Percentiles rank a stretch among this genome's conserved stretches.
These are phyloP conservation scores for Choreutis nemorana DNA, from an alignment of 2,888 invertebrate species.

Conservation along the genomic window DNA sequence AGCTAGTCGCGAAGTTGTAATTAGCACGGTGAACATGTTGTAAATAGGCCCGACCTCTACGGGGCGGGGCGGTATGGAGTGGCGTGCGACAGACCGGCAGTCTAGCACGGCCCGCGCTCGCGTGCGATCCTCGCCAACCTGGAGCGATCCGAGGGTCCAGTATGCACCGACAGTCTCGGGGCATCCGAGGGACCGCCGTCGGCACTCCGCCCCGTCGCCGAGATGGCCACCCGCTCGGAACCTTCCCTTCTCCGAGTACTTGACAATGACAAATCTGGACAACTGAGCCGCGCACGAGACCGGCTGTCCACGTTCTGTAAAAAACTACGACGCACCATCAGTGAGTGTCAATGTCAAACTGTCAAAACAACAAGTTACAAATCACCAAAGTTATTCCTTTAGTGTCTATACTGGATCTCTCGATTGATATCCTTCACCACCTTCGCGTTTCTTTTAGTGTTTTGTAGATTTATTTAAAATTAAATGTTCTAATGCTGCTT, in stretches of 20 bases:
- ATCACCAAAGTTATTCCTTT: neutral
- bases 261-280: constrained; percentile 48
- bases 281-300: constrained; percentile 53
- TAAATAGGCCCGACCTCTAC: constrained; percentile 26
- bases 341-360: constrained; percentile 34
- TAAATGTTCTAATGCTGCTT: constrained; percentile 62
- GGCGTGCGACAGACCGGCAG: constrained; percentile 34
- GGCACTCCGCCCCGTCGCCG: constrained; percentile 46
- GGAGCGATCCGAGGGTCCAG: constrained; percentile 59
- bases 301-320: constrained; percentile 56
- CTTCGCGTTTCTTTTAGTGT: neutral
- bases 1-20: constrained; percentile 32
- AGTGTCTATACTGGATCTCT: constrained; percentile 1
- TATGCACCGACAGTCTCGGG: constrained; percentile 61
- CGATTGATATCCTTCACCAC: too few relatives aligned
- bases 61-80: constrained; percentile 27
- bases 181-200: constrained; percentile 41
- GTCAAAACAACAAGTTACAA: neutral
- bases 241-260: constrained; percentile 50
- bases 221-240: constrained; percentile 46
- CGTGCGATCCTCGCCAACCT: constrained; percentile 53
- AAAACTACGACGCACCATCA: constrained; percentile 58
- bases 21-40: constrained; percentile 29
- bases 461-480: constrained; percentile 14
- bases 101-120: constrained; percentile 49